Evolutionary conservation across 2,888 invertebrate species (phyloP), one percentile per base, ranked within the genome.

Genomic region (Eupelmus urozonus): DNA sequence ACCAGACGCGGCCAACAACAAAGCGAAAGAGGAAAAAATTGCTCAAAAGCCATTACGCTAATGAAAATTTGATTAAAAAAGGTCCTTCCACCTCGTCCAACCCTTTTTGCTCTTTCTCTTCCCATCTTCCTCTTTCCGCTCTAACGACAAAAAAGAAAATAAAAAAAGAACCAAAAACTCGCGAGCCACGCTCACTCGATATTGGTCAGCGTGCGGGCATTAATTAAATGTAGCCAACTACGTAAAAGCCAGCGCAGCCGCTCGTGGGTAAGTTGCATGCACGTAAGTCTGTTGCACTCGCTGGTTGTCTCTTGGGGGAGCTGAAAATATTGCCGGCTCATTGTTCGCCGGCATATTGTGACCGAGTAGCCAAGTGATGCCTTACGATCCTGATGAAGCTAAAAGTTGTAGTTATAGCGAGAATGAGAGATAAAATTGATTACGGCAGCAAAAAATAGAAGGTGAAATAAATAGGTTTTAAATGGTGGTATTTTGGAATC

Each of bases 31-130:
- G 9, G 34, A 34, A 9, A 34, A 34, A 34, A 5, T 5, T 34
- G 34, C 34, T 5, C 59, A n/a, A 25, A 23, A 5, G 16, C 69
- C 69, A 59, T 70, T 70, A 70, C 27, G 20, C 69, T 70, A 45
- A 70, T 70, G 69, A 70, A 70, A 20, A 45, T 70, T 59, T 45
- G 11, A 59, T 70, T 25, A 45, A 70, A 59, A 70, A 57, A 45
- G 66, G 13, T 7, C 45, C 16, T 27, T 45, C 13, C 9, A 3
- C 9, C 34, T 34, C 34, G 3, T 9, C 9, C 34, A 5, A 16
- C 51, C 51, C 23, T 23, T n/a, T 29, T 27, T 16, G 16, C 34
- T 4, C 34, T n/a, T 20, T 13, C 18, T 2, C n/a, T 0, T 18
- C 16, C 16, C 27, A n/a, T n/a, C n/a, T n/a, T n/a, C n/a, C n/a